Conservation (phyloP, 2,797 vertebrate genomes). For the Eleutherodactylus coqui region DNA sequence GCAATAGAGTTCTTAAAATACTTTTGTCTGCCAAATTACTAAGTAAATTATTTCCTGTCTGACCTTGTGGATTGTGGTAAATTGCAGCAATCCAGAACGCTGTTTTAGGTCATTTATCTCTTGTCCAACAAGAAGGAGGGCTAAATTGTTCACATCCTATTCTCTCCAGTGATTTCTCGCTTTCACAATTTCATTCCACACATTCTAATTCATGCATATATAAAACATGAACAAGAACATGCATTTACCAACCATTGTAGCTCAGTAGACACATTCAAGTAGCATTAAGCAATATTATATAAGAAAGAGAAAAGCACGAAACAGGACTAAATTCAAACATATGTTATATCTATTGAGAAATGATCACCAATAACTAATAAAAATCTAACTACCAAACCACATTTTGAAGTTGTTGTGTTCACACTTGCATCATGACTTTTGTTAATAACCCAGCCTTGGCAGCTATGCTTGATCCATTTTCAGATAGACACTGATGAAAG, state of each 20-base stretch:
- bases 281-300: not conserved
- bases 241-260: not conserved
- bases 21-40: conserved; percentile 19
- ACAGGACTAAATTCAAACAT: no score
- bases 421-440: no score
- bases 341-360: no score
- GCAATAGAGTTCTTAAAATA: conserved; percentile 1
- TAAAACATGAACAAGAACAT: no score
- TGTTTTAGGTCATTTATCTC: not conserved
- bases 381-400: no score
- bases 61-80: conserved; percentile 10
- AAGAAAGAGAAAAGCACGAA: no score
- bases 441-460: no score
- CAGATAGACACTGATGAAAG: no score
- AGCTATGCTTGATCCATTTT: no score
- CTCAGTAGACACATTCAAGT: not conserved
- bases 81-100: conserved; percentile 21
- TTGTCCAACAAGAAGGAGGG: not conserved
- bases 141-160: not conserved
- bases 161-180: not conserved
- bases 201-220: not conserved
- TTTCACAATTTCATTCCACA: not conserved
- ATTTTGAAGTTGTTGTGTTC: no score
- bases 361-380: no score
- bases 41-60: conserved; percentile 39